Percentiles rank a stretch among this genome's conserved stretches.
These are phyloP conservation scores for Griposia aprilina DNA, from an alignment of 2,888 invertebrate species.

Conservation along the genomic window DNA sequence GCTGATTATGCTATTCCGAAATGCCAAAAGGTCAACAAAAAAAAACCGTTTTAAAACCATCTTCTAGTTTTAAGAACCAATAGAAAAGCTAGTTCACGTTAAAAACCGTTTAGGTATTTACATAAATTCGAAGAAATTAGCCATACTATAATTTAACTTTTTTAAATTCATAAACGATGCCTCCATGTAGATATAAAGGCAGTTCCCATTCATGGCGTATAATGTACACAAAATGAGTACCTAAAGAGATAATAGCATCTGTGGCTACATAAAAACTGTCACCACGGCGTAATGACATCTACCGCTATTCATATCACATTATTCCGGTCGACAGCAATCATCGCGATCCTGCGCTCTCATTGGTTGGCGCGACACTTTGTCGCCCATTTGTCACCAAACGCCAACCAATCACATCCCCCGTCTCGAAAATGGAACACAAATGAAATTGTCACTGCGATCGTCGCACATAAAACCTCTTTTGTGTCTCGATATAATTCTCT, in stretches of 20 bases:
- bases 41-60: neutral
- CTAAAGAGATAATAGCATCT: constrained; percentile 39
- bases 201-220: neutral
- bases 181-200: neutral
- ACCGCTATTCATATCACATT: constrained; percentile 76
- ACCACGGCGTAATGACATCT: constrained; percentile 70
- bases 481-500: constrained; percentile 57
- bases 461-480: constrained; percentile 73
- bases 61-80: neutral
- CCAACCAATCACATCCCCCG: constrained; percentile 80
- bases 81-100: neutral
- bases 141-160: neutral
- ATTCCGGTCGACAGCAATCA: constrained; percentile 70
- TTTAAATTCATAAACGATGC: neutral
- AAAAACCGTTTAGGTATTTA: neutral
- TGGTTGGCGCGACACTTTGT: constrained; percentile 82
- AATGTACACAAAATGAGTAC: constrained; percentile 1
- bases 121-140: neutral
- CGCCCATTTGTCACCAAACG: constrained; percentile 90
- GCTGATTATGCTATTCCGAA: neutral
- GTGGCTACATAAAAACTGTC: constrained; percentile 65
- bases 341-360: constrained; percentile 71
- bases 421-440: constrained; percentile 81
- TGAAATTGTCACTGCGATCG: constrained; percentile 83
- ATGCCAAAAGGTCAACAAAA: neutral